A percentile compares a stretch with the other conserved stretches of the same genome.
Conservation (phyloP, 2,113 vertebrate species). For the Heteronetta atricapilla region DNA sequence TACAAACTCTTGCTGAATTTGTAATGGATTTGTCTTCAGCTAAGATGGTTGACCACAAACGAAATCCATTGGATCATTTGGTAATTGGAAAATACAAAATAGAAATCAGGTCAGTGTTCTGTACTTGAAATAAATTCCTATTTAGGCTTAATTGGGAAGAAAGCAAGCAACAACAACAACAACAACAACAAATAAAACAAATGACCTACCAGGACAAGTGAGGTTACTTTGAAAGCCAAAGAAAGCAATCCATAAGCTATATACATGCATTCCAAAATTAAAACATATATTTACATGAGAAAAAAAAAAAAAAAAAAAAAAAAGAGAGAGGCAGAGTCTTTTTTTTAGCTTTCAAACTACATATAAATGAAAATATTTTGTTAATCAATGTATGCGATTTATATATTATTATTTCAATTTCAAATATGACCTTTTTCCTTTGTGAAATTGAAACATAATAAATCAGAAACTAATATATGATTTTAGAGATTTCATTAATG, state of each 20-base stretch:
- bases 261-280: neutral
- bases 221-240: neutral
- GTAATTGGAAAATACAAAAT: neutral
- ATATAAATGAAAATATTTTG: neutral
- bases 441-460: neutral
- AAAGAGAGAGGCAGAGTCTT: neutral
- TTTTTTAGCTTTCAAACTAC: neutral
- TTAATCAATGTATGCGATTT: neutral
- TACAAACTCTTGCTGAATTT: neutral
- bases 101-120: neutral
- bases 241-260: neutral
- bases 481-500: neutral
- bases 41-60: neutral
- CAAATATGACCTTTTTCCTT: neutral
- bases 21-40: neutral
- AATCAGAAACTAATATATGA: neutral
- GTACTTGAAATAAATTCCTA: neutral
- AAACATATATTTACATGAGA: neutral
- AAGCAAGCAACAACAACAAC: neutral
- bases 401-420: neutral
- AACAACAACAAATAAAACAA: neutral
- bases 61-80: neutral
- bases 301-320: neutral
- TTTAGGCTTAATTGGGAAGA: neutral
- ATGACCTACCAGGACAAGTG: neutral